phyloP scores from a whole-genome alignment of 2,797 vertebrate genomes.

The Enteromius trimaculatus region DNA sequence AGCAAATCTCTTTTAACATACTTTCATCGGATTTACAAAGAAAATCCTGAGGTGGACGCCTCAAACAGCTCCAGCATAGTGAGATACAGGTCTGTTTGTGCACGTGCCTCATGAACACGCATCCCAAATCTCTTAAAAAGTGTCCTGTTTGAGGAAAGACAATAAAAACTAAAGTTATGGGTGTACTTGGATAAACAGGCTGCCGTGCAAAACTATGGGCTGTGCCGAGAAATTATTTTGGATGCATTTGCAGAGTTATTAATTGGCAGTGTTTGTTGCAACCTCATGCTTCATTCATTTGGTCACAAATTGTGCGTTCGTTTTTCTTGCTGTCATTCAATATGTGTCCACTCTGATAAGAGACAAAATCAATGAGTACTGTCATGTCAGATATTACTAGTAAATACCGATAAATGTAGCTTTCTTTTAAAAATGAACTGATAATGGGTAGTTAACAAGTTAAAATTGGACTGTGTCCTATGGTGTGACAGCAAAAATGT shows the following conservation, averaged over 20 bases:
- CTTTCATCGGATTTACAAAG: constrained; percentile 56
- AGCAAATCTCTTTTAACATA: constrained; percentile 54
- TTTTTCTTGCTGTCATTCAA: background rate
- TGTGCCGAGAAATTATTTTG: background rate
- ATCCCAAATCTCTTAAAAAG: background rate
- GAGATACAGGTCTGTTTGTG: background rate
- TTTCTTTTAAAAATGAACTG: background rate
- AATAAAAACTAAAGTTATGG: background rate
- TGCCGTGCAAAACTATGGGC: background rate
- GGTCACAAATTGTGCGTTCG: background rate
- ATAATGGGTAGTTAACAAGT: background rate
- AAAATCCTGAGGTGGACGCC: constrained; percentile 35
- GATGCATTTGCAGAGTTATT: background rate
- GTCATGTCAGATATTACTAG: background rate
- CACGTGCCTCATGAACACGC: background rate
- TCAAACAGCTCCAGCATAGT: background rate
- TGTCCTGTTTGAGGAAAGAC: background rate
- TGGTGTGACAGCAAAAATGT: too few species aligned
- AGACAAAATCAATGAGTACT: background rate
- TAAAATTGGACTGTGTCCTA: too few species aligned
- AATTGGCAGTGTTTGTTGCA: background rate
- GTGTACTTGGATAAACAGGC: background rate
- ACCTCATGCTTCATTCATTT: background rate
- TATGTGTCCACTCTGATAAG: background rate
- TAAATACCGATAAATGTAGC: background rate